Conservation (phyloP, 2,797 vertebrate genomes). For the Enteromius viviparus region DNA sequence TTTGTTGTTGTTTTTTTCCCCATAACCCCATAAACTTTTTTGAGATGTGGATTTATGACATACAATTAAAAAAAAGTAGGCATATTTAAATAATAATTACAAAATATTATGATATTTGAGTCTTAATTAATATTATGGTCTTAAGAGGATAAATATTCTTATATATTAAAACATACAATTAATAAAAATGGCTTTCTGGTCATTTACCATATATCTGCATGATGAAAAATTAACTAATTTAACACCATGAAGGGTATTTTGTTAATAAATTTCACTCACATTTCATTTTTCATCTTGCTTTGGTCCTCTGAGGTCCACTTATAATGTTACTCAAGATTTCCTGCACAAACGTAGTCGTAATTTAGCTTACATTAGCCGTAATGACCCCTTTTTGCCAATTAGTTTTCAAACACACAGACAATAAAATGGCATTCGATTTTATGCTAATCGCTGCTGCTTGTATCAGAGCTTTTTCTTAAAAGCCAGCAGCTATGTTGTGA, state of each 20-base stretch:
- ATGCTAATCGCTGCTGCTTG: conserved; percentile 4
- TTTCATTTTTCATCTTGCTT: background rate
- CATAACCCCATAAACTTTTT: too few relatives aligned
- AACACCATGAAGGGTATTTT: background rate
- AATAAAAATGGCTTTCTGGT: background rate
- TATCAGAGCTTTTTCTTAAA: conserved; percentile 10
- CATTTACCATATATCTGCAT: background rate
- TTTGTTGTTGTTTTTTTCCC: too few relatives aligned
- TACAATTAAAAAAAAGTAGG: too few relatives aligned
- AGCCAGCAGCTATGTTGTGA: conserved; percentile 34
- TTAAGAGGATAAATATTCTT: too few relatives aligned
- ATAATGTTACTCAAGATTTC: background rate
- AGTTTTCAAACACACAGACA: background rate
- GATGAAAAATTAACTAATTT: background rate
- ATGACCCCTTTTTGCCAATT: background rate
- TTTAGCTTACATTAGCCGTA: too few relatives aligned
- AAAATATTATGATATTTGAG: too few relatives aligned
- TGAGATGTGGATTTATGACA: too few relatives aligned
- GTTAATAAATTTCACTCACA: background rate
- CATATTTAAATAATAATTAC: too few relatives aligned
- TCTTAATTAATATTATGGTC: too few relatives aligned
- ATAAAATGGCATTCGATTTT: background rate
- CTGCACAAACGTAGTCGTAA: background rate
- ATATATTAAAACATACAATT: background rate
- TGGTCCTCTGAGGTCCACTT: background rate